phyloP scores from a whole-genome alignment of 2,113 vertebrate genomes.

The Pyrgilauda ruficollis region DNA sequence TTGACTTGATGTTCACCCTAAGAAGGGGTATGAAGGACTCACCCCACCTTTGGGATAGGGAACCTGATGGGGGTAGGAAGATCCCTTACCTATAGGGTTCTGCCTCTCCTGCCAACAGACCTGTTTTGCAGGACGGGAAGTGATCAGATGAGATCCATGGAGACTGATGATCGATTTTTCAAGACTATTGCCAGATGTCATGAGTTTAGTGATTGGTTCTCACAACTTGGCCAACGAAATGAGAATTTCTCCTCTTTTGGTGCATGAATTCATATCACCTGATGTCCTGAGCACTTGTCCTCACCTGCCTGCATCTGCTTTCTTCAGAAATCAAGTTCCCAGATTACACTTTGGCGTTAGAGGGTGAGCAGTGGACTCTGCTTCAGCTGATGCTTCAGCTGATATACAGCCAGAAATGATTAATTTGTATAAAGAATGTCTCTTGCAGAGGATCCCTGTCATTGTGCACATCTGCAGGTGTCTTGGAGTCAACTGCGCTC shows the following conservation, averaged over 20 bases:
- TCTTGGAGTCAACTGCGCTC: not conserved
- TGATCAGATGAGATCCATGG: not conserved
- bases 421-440: rapidly evolving
- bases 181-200: not conserved
- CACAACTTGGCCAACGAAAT: not conserved
- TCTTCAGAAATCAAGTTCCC: not conserved
- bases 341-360: not conserved
- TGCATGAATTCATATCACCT: not conserved
- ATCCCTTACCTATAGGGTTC: not conserved
- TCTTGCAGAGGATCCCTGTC: not conserved
- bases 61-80: not conserved
- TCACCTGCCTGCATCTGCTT: not conserved
- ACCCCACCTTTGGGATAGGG: not conserved
- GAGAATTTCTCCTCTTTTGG: not conserved
- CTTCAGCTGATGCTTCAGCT: not conserved
- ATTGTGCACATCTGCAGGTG: not conserved
- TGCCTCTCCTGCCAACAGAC: not conserved
- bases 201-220: not conserved
- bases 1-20: not conserved
- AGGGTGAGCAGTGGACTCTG: not conserved
- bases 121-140: not conserved
- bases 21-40: not conserved
- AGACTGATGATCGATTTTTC: not conserved
- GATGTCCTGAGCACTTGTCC: not conserved
- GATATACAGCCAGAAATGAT: not conserved